Evolutionary conservation across 2,888 invertebrate genomes (phyloP), one percentile per base, ranked within the genome.

Genomic region (Myathropa florea): DNA sequence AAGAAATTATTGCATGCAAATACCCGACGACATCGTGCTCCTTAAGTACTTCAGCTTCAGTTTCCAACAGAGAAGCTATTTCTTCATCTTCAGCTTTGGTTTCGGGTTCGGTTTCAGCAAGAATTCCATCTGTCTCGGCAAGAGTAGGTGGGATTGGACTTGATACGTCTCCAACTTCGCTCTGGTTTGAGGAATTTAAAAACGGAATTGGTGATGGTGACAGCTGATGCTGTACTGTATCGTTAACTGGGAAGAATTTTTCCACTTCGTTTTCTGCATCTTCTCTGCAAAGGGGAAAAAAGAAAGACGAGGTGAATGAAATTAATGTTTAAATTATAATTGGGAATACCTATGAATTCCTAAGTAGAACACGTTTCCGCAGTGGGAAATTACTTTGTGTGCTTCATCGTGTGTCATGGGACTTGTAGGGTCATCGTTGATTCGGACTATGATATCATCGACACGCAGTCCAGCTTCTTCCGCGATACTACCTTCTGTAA

Each of bases 361-460:
- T 59, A 98, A 93, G 79, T 94, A 94, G 88, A 98, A 95, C 78
- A 94, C 94, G 91, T 96, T 95, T 67, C 96, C 96, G 28, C 96
- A 95, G 72, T 94, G 93, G 65, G 95, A 93, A 84, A 98, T 95
- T 76, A 95, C 94, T 88, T 95, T 95, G 91, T 97, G 96, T 1
- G 97, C 97, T 89, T 96, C 95, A 57, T 95, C 95, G 90, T 97
- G 98, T 10, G 95, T 94, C 92, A 97, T 93, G 57, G 94, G 93
- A 70, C 94, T 94, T 9, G 96, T 94, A 63, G 95, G 93, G 46
- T 94, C 93, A 81, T 96, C 95, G 91, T 96, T 96, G 88, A 98
- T 95, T 88, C 95, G 94, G 46, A 97, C 94, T 88, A 99, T 94
- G 46, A 96, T 94, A 93, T 99, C 98, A n/a, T 97, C 98, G 14